Evolutionary conservation across 1,140 invertebrate species (phyloP).

Genomic region (Heliconius nattereri): DNA sequence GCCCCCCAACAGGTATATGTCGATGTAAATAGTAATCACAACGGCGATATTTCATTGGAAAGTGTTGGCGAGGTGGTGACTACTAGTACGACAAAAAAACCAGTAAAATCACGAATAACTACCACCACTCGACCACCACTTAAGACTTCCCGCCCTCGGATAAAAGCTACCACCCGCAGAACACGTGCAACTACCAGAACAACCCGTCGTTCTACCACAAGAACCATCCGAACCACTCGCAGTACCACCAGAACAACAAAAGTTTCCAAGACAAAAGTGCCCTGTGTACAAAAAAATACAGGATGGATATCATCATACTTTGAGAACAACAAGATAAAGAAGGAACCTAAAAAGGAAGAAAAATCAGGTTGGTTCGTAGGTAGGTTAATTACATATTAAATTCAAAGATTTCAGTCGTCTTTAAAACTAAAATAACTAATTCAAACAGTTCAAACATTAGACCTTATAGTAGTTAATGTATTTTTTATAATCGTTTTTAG

Average conservation of each 20-base stretch:
- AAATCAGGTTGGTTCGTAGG: slow-evolving; percentile 73
- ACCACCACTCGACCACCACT: slow-evolving; percentile 39
- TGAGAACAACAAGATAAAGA: slow-evolving; percentile 56
- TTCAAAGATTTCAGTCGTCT: not conserved
- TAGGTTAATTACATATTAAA: slow-evolving; percentile 45
- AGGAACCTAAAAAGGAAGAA: slow-evolving; percentile 55
- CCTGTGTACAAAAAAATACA: slow-evolving; percentile 55
- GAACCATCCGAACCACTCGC: slow-evolving; percentile 38
- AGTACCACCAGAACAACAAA: slow-evolving; percentile 51
- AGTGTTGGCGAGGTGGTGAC: slow-evolving; percentile 36
- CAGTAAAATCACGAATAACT: slow-evolving; percentile 28
- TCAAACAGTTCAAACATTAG: no score
- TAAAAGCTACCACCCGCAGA: slow-evolving; percentile 41
- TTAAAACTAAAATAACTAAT: not conserved
- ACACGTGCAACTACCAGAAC: slow-evolving; percentile 38
- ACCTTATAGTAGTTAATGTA: no score
- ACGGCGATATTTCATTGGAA: slow-evolving; percentile 44
- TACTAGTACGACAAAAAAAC: slow-evolving; percentile 38
- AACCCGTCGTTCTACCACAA: slow-evolving; percentile 38
- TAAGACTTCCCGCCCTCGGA: slow-evolving; percentile 43
- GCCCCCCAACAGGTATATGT: slow-evolving; percentile 41
- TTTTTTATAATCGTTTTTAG: no score
- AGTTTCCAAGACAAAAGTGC: slow-evolving; percentile 48
- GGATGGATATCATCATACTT: slow-evolving; percentile 64
- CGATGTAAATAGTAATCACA: slow-evolving; percentile 50